These are phyloP conservation scores for Caranx ignobilis DNA, from an alignment of 2,113 vertebrate genomes.

Conservation along the genomic window DNA sequence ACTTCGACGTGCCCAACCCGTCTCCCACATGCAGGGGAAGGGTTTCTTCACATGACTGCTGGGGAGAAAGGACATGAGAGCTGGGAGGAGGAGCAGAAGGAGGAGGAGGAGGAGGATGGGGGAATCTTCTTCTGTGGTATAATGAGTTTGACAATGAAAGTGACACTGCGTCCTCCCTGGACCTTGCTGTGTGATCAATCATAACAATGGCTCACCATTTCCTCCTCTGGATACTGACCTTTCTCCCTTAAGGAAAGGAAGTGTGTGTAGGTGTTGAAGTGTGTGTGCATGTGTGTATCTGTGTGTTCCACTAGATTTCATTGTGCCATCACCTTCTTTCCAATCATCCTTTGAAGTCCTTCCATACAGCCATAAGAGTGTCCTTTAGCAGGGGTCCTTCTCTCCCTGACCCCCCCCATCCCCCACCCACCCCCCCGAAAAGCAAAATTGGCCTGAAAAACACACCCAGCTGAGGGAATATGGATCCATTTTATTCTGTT, in stretches of 20 bases:
- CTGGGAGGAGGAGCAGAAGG: neutral
- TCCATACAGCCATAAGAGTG: slow-evolving; percentile 44
- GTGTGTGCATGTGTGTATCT: slow-evolving; percentile 30
- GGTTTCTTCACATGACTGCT: slow-evolving; percentile 61
- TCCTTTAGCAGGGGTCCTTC: slow-evolving; percentile 54
- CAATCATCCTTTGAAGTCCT: slow-evolving; percentile 67
- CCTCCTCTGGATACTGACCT: slow-evolving; percentile 80
- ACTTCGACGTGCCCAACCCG: slow-evolving; percentile 34
- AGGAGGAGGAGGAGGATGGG: slow-evolving; percentile 25
- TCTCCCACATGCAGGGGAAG: slow-evolving; percentile 39
- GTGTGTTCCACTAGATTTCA: slow-evolving; percentile 43
- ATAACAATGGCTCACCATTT: slow-evolving; percentile 81
- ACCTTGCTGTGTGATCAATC: slow-evolving; percentile 82
- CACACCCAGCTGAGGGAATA: slow-evolving; percentile 6
- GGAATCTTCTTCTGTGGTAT: slow-evolving; percentile 72
- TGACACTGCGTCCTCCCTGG: slow-evolving; percentile 79
- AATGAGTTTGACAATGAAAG: slow-evolving; percentile 85
- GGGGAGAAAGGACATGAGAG: slow-evolving; percentile 65
- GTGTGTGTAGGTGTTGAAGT: slow-evolving; percentile 37
- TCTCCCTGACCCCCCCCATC: too few species aligned
- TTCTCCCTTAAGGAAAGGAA: slow-evolving; percentile 74
- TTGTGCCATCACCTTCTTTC: slow-evolving; percentile 56
- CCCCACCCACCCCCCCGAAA: neutral
- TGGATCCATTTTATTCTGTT: slow-evolving; percentile 21
- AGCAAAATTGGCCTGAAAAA: slow-evolving; percentile 31